Conservation (phyloP, 2,888 invertebrate species). For the Drosophila colorata region DNA sequence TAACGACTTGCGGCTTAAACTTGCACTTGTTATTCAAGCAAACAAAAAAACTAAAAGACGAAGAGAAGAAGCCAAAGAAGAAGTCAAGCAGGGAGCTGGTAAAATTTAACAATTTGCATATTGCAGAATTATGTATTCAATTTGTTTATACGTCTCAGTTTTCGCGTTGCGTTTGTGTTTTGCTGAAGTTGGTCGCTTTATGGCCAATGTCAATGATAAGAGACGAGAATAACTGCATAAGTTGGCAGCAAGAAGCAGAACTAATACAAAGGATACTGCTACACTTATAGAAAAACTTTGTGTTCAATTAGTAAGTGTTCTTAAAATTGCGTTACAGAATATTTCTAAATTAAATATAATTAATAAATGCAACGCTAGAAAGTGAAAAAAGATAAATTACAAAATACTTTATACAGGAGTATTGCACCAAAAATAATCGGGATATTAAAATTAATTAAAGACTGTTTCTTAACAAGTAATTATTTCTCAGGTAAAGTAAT, state of each 20-base stretch:
- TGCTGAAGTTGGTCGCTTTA: neutral
- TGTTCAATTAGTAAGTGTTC: no score
- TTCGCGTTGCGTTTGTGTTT: neutral
- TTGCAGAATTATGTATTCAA: slow-evolving; percentile 27
- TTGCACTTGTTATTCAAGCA: slow-evolving; percentile 24
- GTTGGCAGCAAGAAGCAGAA: neutral
- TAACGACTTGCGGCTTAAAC: slow-evolving; percentile 2
- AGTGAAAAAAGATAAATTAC: no score
- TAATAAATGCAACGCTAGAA: no score
- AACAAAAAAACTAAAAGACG: neutral
- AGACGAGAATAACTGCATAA: neutral
- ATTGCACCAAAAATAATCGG: no score
- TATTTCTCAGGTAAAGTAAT: no score
- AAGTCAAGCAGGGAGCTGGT: neutral
- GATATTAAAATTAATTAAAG: no score
- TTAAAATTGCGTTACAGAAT: no score
- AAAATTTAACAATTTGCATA: slow-evolving; percentile 25
- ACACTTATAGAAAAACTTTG: neutral
- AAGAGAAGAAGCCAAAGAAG: slow-evolving; percentile 1
- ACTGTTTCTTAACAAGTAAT: no score
- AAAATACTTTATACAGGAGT: no score
- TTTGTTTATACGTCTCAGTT: slow-evolving; percentile 10
- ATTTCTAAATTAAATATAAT: no score
- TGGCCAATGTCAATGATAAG: slow-evolving; percentile 8
- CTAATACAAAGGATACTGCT: slow-evolving; percentile 8